These are phyloP conservation scores for Muscina levida DNA, from an alignment of 2,888 invertebrate species.

Conservation along the genomic window DNA sequence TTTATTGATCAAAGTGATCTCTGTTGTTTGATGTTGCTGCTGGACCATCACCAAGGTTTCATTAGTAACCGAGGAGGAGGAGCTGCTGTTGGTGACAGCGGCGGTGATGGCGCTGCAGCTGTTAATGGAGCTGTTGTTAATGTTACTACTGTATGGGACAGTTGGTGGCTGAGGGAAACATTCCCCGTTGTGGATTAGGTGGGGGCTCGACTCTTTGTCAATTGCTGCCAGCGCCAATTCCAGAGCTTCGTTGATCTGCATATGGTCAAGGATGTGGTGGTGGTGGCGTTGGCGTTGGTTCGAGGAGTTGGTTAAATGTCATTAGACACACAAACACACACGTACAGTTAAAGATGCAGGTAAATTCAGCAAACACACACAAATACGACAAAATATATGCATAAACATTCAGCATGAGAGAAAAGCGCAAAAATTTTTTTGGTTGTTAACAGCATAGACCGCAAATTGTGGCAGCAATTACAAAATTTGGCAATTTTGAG, in stretches of 20 bases:
- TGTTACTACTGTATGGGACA: conserved; percentile 43
- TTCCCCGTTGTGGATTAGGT: conserved; percentile 34
- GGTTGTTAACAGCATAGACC: too few species aligned
- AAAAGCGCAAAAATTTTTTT: too few species aligned
- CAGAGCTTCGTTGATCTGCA: conserved; percentile 84
- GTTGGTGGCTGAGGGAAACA: conserved; percentile 36
- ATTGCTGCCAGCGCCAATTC: conserved; percentile 84
- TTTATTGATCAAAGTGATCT: conserved; percentile 53
- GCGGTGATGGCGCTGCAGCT: conserved; percentile 42
- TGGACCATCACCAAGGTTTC: conserved; percentile 28
- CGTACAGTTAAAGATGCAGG: not conserved
- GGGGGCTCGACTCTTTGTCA: conserved; percentile 79
- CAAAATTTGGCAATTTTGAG: not conserved
- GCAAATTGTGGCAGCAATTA: too few species aligned
- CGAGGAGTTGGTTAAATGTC: conserved; percentile 8
- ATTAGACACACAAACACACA: conserved; percentile 18
- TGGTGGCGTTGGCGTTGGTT: conserved; percentile 19
- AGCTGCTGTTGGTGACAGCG: conserved; percentile 44
- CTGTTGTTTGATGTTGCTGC: conserved; percentile 45
- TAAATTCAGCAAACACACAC: conserved; percentile 25
- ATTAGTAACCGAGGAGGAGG: conserved; percentile 43
- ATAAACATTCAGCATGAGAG: too few species aligned
- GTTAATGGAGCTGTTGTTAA: conserved; percentile 40
- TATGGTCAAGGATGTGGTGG: too few species aligned
- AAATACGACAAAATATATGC: not conserved